Percentiles rank a stretch among this genome's conserved stretches.
Evolutionary conservation across 2,797 vertebrate species (phyloP).

Genomic region (Peromyscus aztecus): DNA sequence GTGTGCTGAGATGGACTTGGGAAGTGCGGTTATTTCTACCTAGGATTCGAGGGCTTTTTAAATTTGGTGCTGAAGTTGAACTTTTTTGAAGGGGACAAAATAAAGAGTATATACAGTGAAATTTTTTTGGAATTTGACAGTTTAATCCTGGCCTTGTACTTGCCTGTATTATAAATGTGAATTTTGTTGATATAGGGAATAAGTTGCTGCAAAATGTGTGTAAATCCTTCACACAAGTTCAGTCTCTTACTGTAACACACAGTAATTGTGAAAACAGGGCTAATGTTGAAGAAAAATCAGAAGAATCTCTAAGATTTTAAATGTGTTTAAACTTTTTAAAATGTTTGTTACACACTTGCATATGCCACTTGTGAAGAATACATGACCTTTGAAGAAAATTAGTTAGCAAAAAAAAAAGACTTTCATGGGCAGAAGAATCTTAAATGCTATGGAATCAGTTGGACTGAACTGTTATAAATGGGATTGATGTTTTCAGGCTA

Average conservation of each 20-base stretch:
- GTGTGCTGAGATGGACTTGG: conserved; percentile 91
- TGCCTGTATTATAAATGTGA: conserved; percentile 90
- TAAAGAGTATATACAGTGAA: conserved; percentile 81
- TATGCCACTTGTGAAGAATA: conserved; percentile 86
- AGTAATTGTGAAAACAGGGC: conserved; percentile 85
- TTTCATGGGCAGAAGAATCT: background rate
- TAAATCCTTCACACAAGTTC: conserved; percentile 88
- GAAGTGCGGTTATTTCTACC: background rate
- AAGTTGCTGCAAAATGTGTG: conserved; percentile 89
- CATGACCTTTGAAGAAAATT: conserved; percentile 89
- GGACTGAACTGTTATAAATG: background rate
- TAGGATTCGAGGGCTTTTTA: conserved; percentile 67
- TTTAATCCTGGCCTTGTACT: conserved; percentile 87
- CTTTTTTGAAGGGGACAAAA: conserved; percentile 79
- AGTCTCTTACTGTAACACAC: conserved; percentile 84
- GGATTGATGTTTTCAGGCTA: background rate
- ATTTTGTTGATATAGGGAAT: conserved; percentile 90
- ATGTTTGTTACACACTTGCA: conserved; percentile 88
- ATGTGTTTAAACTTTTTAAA: conserved; percentile 84
- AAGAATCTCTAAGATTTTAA: conserved; percentile 81
- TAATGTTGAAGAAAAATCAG: conserved; percentile 79
- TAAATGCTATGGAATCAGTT: background rate
- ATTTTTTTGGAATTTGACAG: conserved; percentile 84
- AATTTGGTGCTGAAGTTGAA: conserved; percentile 76
- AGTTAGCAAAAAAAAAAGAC: conserved; percentile 85